These are phyloP conservation scores for Diaprepes abbreviatus DNA, from an alignment of 2,888 invertebrate species.

Conservation along the genomic window DNA sequence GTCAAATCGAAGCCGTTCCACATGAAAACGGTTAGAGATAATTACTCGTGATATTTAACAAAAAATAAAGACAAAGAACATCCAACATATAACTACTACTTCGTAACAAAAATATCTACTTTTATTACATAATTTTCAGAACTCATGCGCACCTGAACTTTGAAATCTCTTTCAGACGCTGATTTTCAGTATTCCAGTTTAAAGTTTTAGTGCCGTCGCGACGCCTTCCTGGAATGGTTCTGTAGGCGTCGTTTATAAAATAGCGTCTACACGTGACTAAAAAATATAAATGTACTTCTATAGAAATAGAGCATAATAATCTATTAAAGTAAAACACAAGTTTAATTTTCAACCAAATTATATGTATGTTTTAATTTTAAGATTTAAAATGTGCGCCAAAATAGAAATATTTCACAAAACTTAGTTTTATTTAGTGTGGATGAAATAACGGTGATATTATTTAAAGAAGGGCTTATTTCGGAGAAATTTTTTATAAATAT, in stretches of 20 bases:
- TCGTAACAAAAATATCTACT: too few species aligned
- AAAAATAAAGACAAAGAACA: too few species aligned
- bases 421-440: background rate
- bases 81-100: too few species aligned
- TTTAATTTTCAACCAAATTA: too few species aligned
- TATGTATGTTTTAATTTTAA: background rate
- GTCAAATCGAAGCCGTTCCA: too few species aligned
- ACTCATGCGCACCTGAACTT: background rate
- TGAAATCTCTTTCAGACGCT: background rate
- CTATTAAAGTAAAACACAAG: too few species aligned
- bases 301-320: too few species aligned
- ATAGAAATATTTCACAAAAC: background rate
- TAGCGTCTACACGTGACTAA: constrained; percentile 9
- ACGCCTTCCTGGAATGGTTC: constrained; percentile 14
- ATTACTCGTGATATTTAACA: too few species aligned
- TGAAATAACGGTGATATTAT: background rate
- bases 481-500: background rate
- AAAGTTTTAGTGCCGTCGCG: constrained; percentile 39
- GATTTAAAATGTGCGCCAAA: background rate
- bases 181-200: constrained; percentile 4
- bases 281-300: background rate
- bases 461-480: background rate
- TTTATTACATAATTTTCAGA: background rate
- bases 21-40: too few species aligned
- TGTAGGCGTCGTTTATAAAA: constrained; percentile 1